A percentile compares a stretch with the other conserved stretches of the same genome.
phyloP scores from a whole-genome alignment of 2,797 vertebrate species.

The Gadopsis marmoratus region DNA sequence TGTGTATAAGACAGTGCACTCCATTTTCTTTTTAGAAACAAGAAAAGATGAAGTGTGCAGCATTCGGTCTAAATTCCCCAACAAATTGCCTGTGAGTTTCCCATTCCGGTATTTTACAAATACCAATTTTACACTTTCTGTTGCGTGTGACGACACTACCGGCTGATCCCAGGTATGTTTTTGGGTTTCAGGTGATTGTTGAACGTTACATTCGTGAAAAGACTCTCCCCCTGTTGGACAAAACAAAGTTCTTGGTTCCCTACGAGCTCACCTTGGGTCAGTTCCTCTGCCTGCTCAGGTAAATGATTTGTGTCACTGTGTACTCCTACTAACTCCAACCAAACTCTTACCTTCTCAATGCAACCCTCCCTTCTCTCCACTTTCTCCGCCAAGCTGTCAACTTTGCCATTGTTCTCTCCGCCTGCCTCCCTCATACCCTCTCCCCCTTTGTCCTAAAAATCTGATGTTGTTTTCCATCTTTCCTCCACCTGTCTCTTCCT shows the following conservation, averaged over 20 bases:
- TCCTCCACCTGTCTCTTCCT: conserved; percentile 10
- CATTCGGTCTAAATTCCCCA: conserved; percentile 87
- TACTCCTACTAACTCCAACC: neutral
- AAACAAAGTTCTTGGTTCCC: conserved; percentile 89
- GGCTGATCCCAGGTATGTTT: conserved; percentile 19
- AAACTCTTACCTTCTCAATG: neutral
- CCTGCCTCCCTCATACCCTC: neutral
- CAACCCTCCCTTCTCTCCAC: neutral
- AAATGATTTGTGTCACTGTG: conserved; percentile 23
- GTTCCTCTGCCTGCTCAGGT: conserved; percentile 89
- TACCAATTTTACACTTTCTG: neutral
- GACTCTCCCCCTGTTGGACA: conserved; percentile 86
- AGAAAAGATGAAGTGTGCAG: conserved; percentile 88
- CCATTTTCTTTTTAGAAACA: conserved; percentile 76
- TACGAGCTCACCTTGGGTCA: conserved; percentile 88
- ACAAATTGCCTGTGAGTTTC: conserved; percentile 87
- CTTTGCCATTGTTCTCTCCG: conserved; percentile 12
- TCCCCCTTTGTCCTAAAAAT: conserved; percentile 10
- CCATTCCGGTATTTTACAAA: neutral
- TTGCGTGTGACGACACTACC: neutral
- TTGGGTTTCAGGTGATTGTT: conserved; percentile 85
- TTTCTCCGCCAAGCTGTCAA: conserved; percentile 18
- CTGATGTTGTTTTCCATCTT: neutral
- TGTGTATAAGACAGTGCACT: neutral
- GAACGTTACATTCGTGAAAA: conserved; percentile 87